phyloP scores from a whole-genome alignment of 2,797 vertebrate species.

The Cheirogaleus major region DNA sequence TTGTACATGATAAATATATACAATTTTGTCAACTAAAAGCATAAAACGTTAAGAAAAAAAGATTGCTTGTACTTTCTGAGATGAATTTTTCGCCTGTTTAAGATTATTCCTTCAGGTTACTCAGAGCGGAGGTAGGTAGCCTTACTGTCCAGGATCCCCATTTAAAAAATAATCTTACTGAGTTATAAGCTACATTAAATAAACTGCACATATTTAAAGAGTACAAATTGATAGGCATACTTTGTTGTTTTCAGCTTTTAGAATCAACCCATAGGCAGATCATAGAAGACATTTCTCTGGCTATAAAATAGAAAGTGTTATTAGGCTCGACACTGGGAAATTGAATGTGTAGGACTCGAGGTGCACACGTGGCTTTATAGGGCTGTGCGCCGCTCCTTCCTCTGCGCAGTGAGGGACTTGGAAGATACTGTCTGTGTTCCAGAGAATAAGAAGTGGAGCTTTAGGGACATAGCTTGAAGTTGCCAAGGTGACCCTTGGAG shows the following conservation, averaged over 20 bases:
- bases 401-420: not conserved
- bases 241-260: not conserved
- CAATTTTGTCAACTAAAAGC: not conserved
- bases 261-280: not conserved
- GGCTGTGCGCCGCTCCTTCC: not conserved
- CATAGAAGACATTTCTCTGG: not conserved
- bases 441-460: not conserved
- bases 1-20: not conserved
- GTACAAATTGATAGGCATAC: not conserved
- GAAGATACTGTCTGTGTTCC: not conserved
- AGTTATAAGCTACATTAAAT: not conserved
- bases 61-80: not conserved
- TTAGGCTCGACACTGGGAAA: not conserved
- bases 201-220: not conserved
- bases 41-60: not conserved
- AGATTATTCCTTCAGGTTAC: not conserved
- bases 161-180: not conserved
- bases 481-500: not conserved
- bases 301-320: not conserved
- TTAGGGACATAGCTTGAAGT: not conserved
- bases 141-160: not conserved
- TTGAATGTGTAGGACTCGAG: not conserved
- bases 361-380: too few species aligned
- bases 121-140: not conserved
- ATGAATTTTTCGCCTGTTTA: not conserved